These are phyloP conservation scores for Pollenia griseotomentosa DNA, from an alignment of 2,888 invertebrate genomes.

Conservation along the genomic window DNA sequence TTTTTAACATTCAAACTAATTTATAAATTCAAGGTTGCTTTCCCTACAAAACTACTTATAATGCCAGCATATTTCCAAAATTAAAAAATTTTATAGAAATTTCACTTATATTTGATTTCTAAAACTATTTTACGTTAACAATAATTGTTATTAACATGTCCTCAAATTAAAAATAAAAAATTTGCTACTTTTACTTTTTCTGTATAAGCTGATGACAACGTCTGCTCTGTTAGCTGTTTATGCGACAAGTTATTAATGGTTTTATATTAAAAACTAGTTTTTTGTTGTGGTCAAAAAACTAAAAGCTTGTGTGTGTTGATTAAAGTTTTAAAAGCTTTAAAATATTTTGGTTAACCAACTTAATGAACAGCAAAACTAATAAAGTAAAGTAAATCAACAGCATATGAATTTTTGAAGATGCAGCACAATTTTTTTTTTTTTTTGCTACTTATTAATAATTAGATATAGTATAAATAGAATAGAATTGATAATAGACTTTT, in stretches of 20 bases:
- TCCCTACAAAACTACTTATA: background rate
- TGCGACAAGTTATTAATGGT: slow-evolving; percentile 42
- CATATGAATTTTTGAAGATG: too few species aligned
- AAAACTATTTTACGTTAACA: background rate
- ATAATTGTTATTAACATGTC: background rate
- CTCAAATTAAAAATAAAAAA: background rate
- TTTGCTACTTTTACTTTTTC: slow-evolving; percentile 31
- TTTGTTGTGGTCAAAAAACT: slow-evolving; percentile 29
- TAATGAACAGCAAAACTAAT: slow-evolving; percentile 26
- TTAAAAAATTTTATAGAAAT: background rate
- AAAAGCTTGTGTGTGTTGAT: slow-evolving; percentile 56
- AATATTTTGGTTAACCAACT: background rate
- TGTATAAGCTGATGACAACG: slow-evolving; percentile 16
- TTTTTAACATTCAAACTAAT: background rate
- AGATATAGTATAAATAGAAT: too few species aligned
- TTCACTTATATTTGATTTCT: background rate
- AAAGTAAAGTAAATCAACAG: background rate
- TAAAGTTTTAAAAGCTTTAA: slow-evolving; percentile 41
- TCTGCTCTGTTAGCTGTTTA: slow-evolving; percentile 34
- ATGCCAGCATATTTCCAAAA: slow-evolving; percentile 5
- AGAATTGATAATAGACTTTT: too few species aligned
- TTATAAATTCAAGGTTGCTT: slow-evolving; percentile 34
- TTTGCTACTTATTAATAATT: too few species aligned
- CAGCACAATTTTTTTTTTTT: too few species aligned
- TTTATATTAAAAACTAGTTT: slow-evolving; percentile 58